Conservation (phyloP, 2,797 vertebrate genomes). For the Sebastolobus alascanus region DNA sequence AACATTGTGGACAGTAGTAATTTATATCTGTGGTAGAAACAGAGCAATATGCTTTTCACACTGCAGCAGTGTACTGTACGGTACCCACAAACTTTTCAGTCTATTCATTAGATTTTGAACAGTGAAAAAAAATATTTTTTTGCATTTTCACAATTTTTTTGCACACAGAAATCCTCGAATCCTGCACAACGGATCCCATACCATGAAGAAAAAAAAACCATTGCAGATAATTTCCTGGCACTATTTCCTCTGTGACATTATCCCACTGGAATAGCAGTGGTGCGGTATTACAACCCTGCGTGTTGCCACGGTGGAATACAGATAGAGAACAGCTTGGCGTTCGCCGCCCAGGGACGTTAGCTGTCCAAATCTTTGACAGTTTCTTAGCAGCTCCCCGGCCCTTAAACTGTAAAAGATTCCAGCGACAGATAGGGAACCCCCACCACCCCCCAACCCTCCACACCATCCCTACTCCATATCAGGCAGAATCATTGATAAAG, state of each 20-base stretch:
- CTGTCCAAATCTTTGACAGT: slow-evolving; percentile 65
- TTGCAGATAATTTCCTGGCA: slow-evolving; percentile 44
- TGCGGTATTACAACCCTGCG: slow-evolving; percentile 61
- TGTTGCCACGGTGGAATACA: slow-evolving; percentile 70
- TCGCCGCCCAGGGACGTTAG: slow-evolving; percentile 46
- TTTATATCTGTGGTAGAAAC: background rate
- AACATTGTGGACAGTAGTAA: background rate
- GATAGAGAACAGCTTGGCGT: slow-evolving; percentile 53
- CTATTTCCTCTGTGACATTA: slow-evolving; percentile 59
- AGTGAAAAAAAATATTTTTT: background rate
- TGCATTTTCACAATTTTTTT: slow-evolving; percentile 1
- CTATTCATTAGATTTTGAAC: background rate
- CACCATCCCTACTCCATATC: slow-evolving; percentile 57
- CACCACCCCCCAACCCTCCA: background rate
- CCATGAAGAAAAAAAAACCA: background rate
- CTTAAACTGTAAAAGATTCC: slow-evolving; percentile 75
- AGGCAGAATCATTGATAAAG: slow-evolving; percentile 88
- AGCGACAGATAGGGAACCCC: slow-evolving; percentile 73
- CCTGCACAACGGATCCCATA: background rate
- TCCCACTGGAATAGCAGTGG: slow-evolving; percentile 68
- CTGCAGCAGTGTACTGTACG: background rate
- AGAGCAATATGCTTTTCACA: background rate
- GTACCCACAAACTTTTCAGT: background rate
- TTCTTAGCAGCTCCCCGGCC: slow-evolving; percentile 53
- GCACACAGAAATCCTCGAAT: background rate